Percentiles rank a stretch among this genome's conserved stretches.
Evolutionary conservation across 2,797 vertebrate genomes (phyloP).

Genomic region (Avahi laniger): DNA sequence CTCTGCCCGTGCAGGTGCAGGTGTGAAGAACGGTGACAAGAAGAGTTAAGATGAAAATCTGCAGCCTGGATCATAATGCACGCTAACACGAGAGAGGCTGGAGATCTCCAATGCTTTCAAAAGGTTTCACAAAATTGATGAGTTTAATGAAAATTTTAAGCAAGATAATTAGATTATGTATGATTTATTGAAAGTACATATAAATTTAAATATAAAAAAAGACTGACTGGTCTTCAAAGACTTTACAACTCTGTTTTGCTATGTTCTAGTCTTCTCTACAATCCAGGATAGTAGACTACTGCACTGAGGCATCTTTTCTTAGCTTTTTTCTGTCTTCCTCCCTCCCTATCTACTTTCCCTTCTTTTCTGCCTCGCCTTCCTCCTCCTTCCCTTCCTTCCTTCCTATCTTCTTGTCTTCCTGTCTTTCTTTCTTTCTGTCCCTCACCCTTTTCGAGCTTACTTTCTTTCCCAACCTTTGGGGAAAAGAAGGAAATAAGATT

Average conservation of each 20-base stretch:
- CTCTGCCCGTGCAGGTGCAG: background rate
- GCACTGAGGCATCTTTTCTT: background rate
- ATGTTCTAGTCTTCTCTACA: background rate
- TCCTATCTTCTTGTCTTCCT: rapidly evolving
- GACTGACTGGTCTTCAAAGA: constrained; percentile 31
- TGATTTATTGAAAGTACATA: constrained; percentile 58
- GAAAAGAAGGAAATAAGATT: background rate
- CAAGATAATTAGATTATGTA: constrained; percentile 49
- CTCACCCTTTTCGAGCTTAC: background rate
- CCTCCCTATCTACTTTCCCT: rapidly evolving
- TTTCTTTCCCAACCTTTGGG: background rate
- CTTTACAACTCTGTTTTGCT: constrained; percentile 38
- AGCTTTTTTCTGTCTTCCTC: background rate
- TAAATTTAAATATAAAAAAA: constrained; percentile 46
- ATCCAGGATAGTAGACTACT: background rate
- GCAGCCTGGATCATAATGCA: background rate
- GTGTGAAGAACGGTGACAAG: background rate
- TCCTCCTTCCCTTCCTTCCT: background rate
- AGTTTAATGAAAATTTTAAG: constrained; percentile 55
- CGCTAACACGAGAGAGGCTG: background rate
- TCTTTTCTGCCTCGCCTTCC: rapidly evolving
- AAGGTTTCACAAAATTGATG: constrained; percentile 44
- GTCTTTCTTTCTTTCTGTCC: rapidly evolving
- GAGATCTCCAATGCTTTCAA: background rate
- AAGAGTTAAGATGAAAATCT: constrained; percentile 18